Base-by-base conservation (phyloP, 2,888 invertebrate genomes). In the Congeria kusceri region DNA sequence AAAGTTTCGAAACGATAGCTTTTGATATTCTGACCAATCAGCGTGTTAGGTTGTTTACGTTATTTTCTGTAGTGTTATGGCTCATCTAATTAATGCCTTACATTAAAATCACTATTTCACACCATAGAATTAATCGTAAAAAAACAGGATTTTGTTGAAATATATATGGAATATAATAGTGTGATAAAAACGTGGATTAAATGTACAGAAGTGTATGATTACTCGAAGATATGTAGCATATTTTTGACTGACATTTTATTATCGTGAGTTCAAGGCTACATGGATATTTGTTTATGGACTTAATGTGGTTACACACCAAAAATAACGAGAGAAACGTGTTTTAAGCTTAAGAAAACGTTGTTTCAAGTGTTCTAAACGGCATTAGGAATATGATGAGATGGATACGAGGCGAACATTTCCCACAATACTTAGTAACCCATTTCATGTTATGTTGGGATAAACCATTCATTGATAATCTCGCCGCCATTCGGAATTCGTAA, bases 41-140 rank as follows among this genome's bases (percentile, higher is more conserved):
- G 56, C 63, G 71, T 57, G 71, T 56, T 32, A 64, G 64, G 71
- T 71, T 71, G 71, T 71, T 71, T 71, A 71, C 71, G 69, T 69
- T 69, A 69, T 69, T 67, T 69, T 69, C 69, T 59, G 59, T 59
- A 47, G 59, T 69, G 69, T 69, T 53, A 53, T 53, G 53, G 53
- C 53, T 53, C 53, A 15, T 44, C 23, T 15, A 39, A 23, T 53
- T 53, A 53, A 53, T 53, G 3, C 53, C 20, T 53, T 53, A 23
- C 25, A 53, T 53, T 53, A 53, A 53, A 18, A 53, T 23, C 7
- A 53, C 7, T 23, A 11, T 53, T 23, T 23, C 20, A 53, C 25
- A 53, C 20, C 53, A 9, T 11, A 23, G 25, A 23, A 25, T n/a
- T 53, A 23, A 25, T 20, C 9, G n/a, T 49, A 53, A 11, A 25